These are phyloP conservation scores for Zophobas atratus DNA, from an alignment of 1,140 invertebrate species.

Conservation along the genomic window DNA sequence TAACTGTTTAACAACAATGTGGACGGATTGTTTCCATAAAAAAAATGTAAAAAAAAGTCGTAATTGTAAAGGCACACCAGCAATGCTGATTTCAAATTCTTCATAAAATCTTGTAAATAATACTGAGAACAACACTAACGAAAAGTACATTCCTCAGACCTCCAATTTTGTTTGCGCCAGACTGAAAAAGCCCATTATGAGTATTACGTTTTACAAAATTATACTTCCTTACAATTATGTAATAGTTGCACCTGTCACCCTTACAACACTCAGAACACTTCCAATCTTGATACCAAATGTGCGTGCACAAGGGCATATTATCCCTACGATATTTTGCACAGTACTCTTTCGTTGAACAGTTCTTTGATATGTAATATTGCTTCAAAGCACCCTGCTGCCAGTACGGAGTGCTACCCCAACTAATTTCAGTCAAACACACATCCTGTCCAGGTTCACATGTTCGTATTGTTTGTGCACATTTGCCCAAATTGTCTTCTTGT, in stretches of 20 bases:
- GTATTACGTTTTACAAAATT: neutral
- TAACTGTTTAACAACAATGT: no score
- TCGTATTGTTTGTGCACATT: conserved; percentile 93
- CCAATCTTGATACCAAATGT: conserved; percentile 99
- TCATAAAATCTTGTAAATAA: conserved; percentile 9
- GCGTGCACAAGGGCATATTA: conserved; percentile 87
- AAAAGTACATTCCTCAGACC: neutral
- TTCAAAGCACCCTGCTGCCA: conserved; percentile 95
- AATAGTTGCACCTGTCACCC: conserved; percentile 98
- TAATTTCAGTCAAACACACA: conserved; percentile 89
- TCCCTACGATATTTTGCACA: conserved; percentile 81
- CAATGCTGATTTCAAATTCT: no score
- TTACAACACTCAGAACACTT: conserved; percentile 97
- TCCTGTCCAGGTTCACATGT: conserved; percentile 92
- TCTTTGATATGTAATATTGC: conserved; percentile 95
- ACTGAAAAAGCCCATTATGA: conserved; percentile 23
- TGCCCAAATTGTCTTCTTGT: conserved; percentile 94
- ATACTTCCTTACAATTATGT: conserved; percentile 89
- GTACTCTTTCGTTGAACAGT: conserved; percentile 85
- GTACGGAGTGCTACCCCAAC: conserved; percentile 94
- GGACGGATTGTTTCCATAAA: no score
- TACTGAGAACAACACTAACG: neutral
- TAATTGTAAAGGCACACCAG: no score
- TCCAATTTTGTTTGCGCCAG: conserved; percentile 15
- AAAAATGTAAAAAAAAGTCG: no score